Percentiles rank a stretch among this genome's conserved stretches.
Conservation (phyloP, 2,888 invertebrate genomes). For the Prosapia bicincta region DNA sequence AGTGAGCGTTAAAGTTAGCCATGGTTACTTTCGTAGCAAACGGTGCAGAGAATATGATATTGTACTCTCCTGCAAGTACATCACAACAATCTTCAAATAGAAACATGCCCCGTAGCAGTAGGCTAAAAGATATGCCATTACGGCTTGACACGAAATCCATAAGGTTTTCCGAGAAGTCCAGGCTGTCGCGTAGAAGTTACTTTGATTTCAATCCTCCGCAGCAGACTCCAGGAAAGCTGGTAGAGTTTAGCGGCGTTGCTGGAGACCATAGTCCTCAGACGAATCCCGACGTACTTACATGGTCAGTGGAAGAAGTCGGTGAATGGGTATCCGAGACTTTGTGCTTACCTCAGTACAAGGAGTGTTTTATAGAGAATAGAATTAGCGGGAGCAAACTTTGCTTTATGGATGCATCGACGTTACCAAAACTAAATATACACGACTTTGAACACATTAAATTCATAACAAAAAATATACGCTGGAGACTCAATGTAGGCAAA, state of each 20-base stretch:
- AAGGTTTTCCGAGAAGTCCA: not conserved
- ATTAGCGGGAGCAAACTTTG: not conserved
- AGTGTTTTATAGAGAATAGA: not conserved
- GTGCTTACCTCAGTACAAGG: not conserved
- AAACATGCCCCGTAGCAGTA: no score
- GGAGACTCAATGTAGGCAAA: not conserved
- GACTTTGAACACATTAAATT: not conserved
- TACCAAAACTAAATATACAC: not conserved
- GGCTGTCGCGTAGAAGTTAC: not conserved
- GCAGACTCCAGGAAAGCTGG: not conserved
- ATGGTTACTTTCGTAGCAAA: no score
- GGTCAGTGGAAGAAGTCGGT: not conserved
- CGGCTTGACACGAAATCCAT: not conserved
- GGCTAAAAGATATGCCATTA: no score
- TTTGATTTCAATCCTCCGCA: not conserved
- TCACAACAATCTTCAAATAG: no score
- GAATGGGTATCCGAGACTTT: not conserved
- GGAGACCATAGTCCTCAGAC: not conserved
- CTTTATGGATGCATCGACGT: not conserved
- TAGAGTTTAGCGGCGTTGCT: not conserved
- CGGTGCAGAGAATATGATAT: no score
- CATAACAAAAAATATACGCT: not conserved
- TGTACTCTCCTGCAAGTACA: no score
- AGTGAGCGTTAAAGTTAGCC: no score
- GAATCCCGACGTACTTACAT: not conserved